A percentile compares a stretch with the other conserved stretches of the same genome.
These are phyloP conservation scores for Aleiodes leptofemur DNA, from an alignment of 2,888 invertebrate species.

Conservation along the genomic window DNA sequence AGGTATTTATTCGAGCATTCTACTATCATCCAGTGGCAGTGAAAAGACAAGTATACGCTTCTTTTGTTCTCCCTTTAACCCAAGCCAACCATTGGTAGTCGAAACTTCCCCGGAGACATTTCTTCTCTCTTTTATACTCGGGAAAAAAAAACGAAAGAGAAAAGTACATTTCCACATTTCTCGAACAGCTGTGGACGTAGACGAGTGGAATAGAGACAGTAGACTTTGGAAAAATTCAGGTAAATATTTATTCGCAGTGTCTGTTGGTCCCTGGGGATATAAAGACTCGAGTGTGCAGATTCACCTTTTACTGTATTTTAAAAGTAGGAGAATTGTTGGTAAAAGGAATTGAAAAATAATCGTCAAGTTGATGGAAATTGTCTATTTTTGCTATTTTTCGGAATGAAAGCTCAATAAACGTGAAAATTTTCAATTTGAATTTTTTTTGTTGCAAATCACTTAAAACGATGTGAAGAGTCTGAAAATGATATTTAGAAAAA, in stretches of 20 bases:
- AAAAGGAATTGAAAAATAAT: neutral
- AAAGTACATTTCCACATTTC: conserved; percentile 21
- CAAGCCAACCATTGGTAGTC: neutral
- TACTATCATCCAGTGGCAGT: conserved; percentile 18
- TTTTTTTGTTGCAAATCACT: too few relatives aligned
- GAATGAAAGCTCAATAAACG: too few relatives aligned
- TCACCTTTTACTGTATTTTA: conserved; percentile 25
- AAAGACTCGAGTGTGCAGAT: conserved; percentile 38
- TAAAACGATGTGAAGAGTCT: too few relatives aligned
- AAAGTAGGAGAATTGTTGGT: neutral
- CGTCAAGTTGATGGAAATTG: neutral
- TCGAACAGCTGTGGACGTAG: conserved; percentile 22
- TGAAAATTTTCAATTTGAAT: too few relatives aligned
- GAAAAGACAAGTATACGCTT: conserved; percentile 19
- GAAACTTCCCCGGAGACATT: neutral
- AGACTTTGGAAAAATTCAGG: conserved; percentile 13
- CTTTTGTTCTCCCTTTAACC: conserved; percentile 1
- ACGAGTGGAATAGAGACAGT: neutral
- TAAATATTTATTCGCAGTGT: conserved; percentile 45
- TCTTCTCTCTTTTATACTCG: conserved; percentile 2
- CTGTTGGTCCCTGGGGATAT: conserved; percentile 35
- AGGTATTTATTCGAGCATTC: conserved; percentile 18
- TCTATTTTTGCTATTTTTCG: too few relatives aligned
- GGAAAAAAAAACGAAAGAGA: neutral
- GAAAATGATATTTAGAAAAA: too few relatives aligned